Conservation (phyloP, 2,888 invertebrate genomes). For the Creontiades dilutus region DNA sequence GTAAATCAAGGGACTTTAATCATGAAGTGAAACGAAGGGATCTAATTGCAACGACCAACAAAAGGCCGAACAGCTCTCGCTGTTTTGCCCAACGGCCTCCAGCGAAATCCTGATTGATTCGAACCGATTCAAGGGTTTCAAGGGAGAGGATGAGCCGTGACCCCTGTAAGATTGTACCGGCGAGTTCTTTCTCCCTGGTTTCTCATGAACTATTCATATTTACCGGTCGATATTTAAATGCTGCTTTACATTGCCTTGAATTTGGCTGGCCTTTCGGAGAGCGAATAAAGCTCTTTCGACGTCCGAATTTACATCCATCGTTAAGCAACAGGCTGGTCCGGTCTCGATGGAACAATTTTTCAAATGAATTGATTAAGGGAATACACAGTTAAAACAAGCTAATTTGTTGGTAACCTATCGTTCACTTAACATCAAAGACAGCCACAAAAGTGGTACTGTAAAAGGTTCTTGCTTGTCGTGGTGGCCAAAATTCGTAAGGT, state of each 20-base stretch:
- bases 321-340: background rate
- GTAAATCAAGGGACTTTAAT: background rate
- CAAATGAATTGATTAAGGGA: too few relatives aligned
- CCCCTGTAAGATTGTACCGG: background rate
- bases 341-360: too few relatives aligned
- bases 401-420: too few relatives aligned
- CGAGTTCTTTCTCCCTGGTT: background rate
- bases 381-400: too few relatives aligned
- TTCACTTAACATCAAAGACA: too few relatives aligned
- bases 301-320: background rate
- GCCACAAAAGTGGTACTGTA: too few relatives aligned
- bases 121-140: conserved; percentile 1
- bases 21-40: background rate
- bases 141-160: background rate
- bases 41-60: background rate
- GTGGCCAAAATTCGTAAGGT: too few relatives aligned
- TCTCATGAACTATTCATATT: background rate
- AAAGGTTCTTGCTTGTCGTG: too few relatives aligned
- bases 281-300: background rate
- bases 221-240: conserved; percentile 1
- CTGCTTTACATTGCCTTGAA: background rate
- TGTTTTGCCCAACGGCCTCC: background rate
- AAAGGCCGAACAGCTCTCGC: background rate
- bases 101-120: conserved; percentile 15
- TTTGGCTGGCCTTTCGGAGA: background rate